phyloP scores from a whole-genome alignment of 2,888 invertebrate genomes.

The Aphelenchoides bicaudatus region DNA sequence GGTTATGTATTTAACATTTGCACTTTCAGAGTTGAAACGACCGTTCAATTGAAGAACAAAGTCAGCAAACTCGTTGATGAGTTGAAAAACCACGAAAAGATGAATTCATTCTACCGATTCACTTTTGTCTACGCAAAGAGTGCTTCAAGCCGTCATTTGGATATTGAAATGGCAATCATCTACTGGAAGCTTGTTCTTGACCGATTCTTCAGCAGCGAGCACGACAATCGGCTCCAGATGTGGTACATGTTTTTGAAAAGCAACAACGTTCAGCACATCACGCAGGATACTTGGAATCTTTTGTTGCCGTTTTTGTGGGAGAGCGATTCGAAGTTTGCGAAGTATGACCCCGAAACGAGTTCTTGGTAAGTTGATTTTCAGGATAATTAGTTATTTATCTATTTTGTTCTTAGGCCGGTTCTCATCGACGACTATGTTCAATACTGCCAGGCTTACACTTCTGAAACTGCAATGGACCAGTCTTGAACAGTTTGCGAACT shows the following conservation, averaged over 20 bases:
- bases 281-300: slow-evolving; percentile 8
- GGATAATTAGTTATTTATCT: no score
- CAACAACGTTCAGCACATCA: neutral
- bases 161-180: neutral
- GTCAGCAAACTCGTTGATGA: slow-evolving; percentile 1
- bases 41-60: slow-evolving; percentile 5
- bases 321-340: neutral
- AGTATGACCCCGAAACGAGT: neutral
- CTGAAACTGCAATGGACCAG: no score
- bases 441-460: no score
- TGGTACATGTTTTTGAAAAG: slow-evolving; percentile 4
- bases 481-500: no score
- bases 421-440: slow-evolving; percentile 9
- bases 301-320: slow-evolving; percentile 1
- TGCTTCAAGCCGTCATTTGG: neutral
- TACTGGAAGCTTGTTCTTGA: slow-evolving; percentile 1
- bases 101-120: slow-evolving; percentile 4
- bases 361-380: neutral
- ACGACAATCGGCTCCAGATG: neutral
- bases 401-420: neutral
- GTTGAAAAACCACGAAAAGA: neutral
- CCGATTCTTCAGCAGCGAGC: no score
- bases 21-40: neutral
- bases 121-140: neutral
- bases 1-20: neutral